Base-by-base conservation (phyloP, 2,113 vertebrate genomes). In the Podilymbus podiceps region DNA sequence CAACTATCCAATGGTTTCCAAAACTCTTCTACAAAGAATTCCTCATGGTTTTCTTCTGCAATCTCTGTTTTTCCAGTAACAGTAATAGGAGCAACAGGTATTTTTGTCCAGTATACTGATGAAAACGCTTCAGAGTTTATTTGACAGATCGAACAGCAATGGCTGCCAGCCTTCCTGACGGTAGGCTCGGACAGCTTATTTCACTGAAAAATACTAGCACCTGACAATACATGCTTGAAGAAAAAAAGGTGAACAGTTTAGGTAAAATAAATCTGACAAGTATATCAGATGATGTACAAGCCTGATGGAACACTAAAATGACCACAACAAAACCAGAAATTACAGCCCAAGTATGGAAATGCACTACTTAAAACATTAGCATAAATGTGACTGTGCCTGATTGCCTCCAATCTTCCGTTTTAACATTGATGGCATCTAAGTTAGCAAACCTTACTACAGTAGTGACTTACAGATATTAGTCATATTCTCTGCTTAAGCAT, bases 121-220 rank as follows among this genome's bases (percentile, higher is more conserved):
- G 46, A 80, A 93, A 97, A 96, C 22, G 69, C 14, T 84, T 93
- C n/a, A 77, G 47, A 75, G 27, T 56, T 85, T 79, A 74, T 63
- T 67, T 58, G 58, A 88, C 22, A 77, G 58, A 69, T 69, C 24
- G 85, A 82, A 78, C 46, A 73, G 49, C 49, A 68, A 17, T 5
- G 6, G 22, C n/a, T 95, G 56, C 68, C 84, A 81, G 27, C 66
- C 58, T 55, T 79, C 60, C 40, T 81, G 53, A 91, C 4, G 3
- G 59, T 33, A 85, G 62, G 11, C 25, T 93, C 12, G 27, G 30
- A 59, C 24, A 73, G 31, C 30, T 38, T 77, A 81, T 84, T 91
- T 82, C 66, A 72, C 30, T 91, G 42, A 72, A 96, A 88, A 85
- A 68, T 53, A 68, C 30, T 85, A 46, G 35, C 79, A 93, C 42